These are phyloP conservation scores for Formica aserva DNA, from an alignment of 2,888 invertebrate species.

Conservation along the genomic window DNA sequence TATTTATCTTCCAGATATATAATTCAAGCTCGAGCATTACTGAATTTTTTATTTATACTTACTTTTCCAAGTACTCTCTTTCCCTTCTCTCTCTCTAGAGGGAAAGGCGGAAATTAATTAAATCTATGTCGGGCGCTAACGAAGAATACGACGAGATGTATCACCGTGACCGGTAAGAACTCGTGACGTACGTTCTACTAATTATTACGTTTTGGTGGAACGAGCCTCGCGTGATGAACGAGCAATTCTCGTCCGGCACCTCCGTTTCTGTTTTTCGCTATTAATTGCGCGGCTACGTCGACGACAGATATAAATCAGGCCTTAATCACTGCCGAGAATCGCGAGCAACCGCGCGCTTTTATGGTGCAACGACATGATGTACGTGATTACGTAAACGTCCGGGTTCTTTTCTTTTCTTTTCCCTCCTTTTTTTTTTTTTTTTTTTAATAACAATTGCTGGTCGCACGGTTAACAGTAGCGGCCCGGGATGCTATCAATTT, in stretches of 20 bases:
- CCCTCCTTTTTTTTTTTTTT: background rate
- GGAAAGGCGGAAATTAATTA: conserved; percentile 35
- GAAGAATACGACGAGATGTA: conserved; percentile 39
- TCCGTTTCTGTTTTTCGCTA: conserved; percentile 49
- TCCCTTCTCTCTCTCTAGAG: background rate
- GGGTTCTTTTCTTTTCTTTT: background rate
- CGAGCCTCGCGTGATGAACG: conserved; percentile 48
- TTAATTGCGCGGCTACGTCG: conserved; percentile 47
- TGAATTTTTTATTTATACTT: background rate
- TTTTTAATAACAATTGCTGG: conserved; percentile 42
- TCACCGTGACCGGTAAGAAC: conserved; percentile 33
- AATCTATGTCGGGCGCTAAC: conserved; percentile 19
- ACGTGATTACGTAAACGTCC: conserved; percentile 49
- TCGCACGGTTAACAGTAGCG: background rate
- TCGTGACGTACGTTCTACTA: conserved; percentile 35
- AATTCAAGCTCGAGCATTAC: background rate
- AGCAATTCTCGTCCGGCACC: conserved; percentile 48
- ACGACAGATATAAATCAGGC: conserved; percentile 52
- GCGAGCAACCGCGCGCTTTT: conserved; percentile 30
- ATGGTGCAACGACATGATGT: conserved; percentile 20
- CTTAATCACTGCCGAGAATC: conserved; percentile 50
- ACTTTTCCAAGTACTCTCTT: background rate
- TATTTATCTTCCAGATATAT: too few species aligned
- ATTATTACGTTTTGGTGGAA: conserved; percentile 45
- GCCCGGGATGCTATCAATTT: conserved; percentile 15